Evolutionary conservation across 1,140 invertebrate genomes (phyloP).

Genomic region (Drosophila takahashii): DNA sequence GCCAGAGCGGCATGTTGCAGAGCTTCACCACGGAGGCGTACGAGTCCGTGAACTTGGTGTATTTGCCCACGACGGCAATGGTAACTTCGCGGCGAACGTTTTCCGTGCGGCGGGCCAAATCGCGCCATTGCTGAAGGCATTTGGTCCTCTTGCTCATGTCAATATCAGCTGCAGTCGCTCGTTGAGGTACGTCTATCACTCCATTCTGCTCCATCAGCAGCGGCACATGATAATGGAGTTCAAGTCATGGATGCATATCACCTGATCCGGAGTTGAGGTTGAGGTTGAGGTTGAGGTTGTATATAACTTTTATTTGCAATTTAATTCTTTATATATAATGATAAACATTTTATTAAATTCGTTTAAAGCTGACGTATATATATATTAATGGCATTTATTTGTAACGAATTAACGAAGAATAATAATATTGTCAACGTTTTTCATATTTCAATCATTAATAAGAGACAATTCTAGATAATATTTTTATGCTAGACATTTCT

Average conservation of each 20-base stretch:
- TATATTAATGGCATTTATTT: too few species aligned
- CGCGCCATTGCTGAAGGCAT: constrained; percentile 96
- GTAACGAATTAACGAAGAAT: too few species aligned
- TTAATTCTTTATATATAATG: too few species aligned
- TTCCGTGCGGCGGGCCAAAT: constrained; percentile 94
- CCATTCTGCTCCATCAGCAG: constrained; percentile 96
- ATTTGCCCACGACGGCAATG: constrained; percentile 99
- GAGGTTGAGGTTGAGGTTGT: too few species aligned
- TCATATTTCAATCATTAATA: too few species aligned
- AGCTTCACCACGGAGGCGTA: constrained; percentile 99
- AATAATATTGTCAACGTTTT: too few species aligned
- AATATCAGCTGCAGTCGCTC: constrained; percentile 92
- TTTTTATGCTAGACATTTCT: too few species aligned
- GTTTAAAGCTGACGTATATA: too few species aligned
- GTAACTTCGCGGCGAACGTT: constrained; percentile 91
- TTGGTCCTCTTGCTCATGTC: constrained; percentile 87
- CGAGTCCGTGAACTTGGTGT: constrained; percentile 98
- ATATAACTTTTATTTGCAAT: too few species aligned
- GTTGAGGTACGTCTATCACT: constrained; percentile 93
- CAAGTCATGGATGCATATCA: constrained; percentile 97
- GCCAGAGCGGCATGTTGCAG: constrained; percentile 96
- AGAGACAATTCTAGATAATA: too few species aligned
- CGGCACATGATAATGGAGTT: constrained; percentile 98
- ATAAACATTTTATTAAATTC: too few species aligned
- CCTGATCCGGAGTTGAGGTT: constrained; percentile 96